Conservation (phyloP, 2,113 vertebrate species). For the Antennarius striatus region DNA sequence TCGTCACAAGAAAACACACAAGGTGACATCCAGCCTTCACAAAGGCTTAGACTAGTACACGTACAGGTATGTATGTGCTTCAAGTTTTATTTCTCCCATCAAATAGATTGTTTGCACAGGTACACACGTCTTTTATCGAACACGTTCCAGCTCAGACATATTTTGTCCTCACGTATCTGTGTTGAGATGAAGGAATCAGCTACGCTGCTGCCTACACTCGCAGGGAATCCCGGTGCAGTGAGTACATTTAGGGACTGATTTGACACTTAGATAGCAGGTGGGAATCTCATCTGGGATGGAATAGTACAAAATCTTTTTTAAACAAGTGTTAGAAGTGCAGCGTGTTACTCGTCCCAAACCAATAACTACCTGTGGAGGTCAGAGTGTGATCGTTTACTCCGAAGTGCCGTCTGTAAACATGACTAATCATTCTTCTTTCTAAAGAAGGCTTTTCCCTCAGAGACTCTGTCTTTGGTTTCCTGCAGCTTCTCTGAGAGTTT, state of each 20-base stretch:
- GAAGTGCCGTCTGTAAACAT: background rate
- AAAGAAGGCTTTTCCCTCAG: constrained; percentile 78
- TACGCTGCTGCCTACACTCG: constrained; percentile 36
- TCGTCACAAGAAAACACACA: constrained; percentile 40
- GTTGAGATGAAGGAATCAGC: background rate
- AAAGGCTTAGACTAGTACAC: constrained; percentile 41
- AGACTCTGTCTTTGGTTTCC: constrained; percentile 95
- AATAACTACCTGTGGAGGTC: constrained; percentile 2
- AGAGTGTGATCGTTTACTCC: constrained; percentile 8
- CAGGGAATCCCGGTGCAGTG: constrained; percentile 15
- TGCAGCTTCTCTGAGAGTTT: constrained; percentile 85
- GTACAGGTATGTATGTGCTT: constrained; percentile 11
- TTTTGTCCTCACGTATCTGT: too few relatives aligned
- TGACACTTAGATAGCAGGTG: constrained; percentile 34
- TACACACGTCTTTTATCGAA: background rate
- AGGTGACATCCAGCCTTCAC: constrained; percentile 30
- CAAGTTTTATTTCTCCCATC: constrained; percentile 20
- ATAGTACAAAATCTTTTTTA: constrained; percentile 29
- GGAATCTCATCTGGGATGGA: constrained; percentile 24
- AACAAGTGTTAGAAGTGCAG: constrained; percentile 8
- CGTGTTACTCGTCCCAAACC: constrained; percentile 1
- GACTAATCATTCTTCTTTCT: constrained; percentile 88
- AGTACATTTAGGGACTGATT: constrained; percentile 16
- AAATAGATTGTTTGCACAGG: background rate
- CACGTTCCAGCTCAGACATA: too few relatives aligned